phyloP scores from a whole-genome alignment of 1,140 invertebrate species.

The Antheraea pernyi region DNA sequence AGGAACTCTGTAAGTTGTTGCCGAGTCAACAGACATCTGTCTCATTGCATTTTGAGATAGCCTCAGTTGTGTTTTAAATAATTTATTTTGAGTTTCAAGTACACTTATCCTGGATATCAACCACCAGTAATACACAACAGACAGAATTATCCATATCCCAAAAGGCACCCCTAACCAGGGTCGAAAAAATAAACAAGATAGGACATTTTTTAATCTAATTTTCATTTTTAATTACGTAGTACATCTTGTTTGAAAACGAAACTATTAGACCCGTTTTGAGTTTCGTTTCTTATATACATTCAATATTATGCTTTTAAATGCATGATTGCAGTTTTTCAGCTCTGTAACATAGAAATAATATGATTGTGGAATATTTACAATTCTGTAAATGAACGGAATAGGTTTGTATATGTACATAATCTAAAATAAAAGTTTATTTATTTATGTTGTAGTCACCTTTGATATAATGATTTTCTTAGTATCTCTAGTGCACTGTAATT shows the following conservation, averaged over 20 bases:
- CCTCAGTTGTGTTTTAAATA: conserved; percentile 63
- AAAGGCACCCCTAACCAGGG: conserved; percentile 70
- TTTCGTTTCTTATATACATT: neutral
- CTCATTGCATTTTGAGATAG: conserved; percentile 54
- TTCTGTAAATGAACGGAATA: too few species aligned
- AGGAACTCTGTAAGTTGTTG: conserved; percentile 49
- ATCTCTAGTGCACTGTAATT: too few species aligned
- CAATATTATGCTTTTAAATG: neutral
- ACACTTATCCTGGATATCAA: conserved; percentile 62
- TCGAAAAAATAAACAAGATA: conserved; percentile 67
- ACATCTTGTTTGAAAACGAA: neutral
- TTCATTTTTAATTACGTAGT: conserved; percentile 39
- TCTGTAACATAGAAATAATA: too few species aligned
- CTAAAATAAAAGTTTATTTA: too few species aligned
- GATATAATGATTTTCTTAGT: too few species aligned
- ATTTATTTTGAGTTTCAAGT: conserved; percentile 69
- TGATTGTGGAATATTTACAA: too few species aligned
- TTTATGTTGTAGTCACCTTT: too few species aligned
- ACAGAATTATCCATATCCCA: conserved; percentile 64
- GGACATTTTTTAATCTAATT: conserved; percentile 62
- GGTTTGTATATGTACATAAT: too few species aligned
- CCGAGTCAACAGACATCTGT: conserved; percentile 46
- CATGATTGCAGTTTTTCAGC: neutral
- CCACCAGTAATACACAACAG: conserved; percentile 71
- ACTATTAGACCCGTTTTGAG: neutral